These are phyloP conservation scores for Teleiodes luculella DNA, from an alignment of 2,888 invertebrate species.

Conservation along the genomic window DNA sequence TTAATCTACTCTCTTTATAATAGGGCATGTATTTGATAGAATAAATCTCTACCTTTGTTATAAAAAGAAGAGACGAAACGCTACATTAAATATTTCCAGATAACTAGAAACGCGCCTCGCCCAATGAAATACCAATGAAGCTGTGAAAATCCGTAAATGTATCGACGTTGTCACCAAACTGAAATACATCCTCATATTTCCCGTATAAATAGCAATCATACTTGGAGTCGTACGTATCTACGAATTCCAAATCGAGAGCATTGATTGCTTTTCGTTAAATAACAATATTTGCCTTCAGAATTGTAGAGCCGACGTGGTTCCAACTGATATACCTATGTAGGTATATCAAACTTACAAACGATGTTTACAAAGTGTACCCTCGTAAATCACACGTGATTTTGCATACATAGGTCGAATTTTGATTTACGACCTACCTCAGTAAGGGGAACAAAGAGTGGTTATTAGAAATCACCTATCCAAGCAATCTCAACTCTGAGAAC, in stretches of 20 bases:
- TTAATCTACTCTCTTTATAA: too few relatives aligned
- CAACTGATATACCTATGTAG: background rate
- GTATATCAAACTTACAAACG: background rate
- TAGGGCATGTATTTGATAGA: too few relatives aligned
- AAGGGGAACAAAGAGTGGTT: background rate
- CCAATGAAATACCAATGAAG: too few relatives aligned
- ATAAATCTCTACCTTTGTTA: too few relatives aligned
- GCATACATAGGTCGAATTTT: background rate
- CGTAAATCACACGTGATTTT: background rate
- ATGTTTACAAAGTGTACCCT: background rate
- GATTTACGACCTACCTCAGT: background rate
- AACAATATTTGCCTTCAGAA: background rate
- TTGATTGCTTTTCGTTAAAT: background rate
- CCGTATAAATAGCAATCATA: too few relatives aligned
- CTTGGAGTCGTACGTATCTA: too few relatives aligned
- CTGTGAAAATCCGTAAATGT: too few relatives aligned
- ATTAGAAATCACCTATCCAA: background rate
- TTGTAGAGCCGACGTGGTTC: background rate
- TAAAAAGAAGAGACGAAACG: too few relatives aligned
- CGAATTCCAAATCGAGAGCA: background rate
- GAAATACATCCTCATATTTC: too few relatives aligned
- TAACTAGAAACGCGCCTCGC: too few relatives aligned
- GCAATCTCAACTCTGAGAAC: slow-evolving; percentile 24
- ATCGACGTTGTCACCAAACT: too few relatives aligned
- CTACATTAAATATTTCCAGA: too few relatives aligned